phyloP scores from a whole-genome alignment of 2,113 vertebrate genomes.

The Chlorodrepanis virens region DNA sequence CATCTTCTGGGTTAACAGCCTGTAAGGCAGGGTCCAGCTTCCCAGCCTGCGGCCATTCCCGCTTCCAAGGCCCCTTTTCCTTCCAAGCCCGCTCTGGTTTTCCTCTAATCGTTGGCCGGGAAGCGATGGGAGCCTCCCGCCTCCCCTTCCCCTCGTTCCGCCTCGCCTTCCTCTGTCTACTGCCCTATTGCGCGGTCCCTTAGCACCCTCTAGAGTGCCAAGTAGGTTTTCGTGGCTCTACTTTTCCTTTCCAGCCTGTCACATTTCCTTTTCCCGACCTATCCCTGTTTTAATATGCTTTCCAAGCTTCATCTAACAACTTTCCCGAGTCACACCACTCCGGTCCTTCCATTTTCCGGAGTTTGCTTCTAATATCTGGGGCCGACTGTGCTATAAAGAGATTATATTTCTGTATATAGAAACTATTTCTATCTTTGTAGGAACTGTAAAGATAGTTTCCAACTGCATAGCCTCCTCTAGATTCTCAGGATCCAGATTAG shows the following conservation, averaged over 20 bases:
- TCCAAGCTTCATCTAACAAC: background rate
- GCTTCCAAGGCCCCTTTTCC: background rate
- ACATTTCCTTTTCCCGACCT: background rate
- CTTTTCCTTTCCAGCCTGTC: too few species aligned
- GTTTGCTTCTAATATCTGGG: background rate
- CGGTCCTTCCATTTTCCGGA: background rate
- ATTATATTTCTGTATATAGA: background rate
- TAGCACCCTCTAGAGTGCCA: background rate
- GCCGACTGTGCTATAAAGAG: background rate
- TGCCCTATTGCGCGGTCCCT: background rate
- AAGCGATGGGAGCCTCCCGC: background rate
- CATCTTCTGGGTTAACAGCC: background rate
- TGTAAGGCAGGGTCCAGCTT: background rate
- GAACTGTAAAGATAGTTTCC: background rate
- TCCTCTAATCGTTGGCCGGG: background rate
- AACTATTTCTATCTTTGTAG: background rate
- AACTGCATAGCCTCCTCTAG: background rate
- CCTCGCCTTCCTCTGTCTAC: background rate
- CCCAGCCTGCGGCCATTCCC: background rate
- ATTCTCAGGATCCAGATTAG: background rate
- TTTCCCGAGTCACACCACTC: background rate
- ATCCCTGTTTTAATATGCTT: background rate
- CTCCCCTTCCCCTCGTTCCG: background rate
- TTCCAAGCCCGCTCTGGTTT: background rate
- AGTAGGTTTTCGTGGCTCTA: background rate